Evolutionary conservation across 1,140 invertebrate genomes (phyloP), one percentile per base, ranked within the genome.

Genomic region (Grapholita molesta): DNA sequence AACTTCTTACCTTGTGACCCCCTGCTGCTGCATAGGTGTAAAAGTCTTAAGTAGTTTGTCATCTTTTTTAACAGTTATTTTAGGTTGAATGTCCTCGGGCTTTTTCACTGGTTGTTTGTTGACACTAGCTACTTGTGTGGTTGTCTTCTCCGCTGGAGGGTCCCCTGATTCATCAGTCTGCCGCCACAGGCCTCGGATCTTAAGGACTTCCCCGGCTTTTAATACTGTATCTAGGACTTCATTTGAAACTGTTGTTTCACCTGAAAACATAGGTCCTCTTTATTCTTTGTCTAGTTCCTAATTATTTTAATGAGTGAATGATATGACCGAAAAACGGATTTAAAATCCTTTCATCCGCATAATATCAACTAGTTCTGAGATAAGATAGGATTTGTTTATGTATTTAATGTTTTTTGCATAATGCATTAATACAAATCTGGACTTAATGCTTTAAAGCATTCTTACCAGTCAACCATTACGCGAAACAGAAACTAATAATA

Each of bases 171-270:
- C 86, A 88, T 95, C 91, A 81, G 94, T 88, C 75, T 95, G 92
- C 76, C 94, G 83, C 93, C 95, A 96, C 4, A 96, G 83, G 8
- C 96, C 95, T 42, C 95, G 93, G 8, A 97, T 95, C 78, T 96
- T 95, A 0, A 97, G 80, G 5, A 96, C 94, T 79, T 97, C 96
- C 0, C 96, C 96, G 0, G 96, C 96, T 82, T 95, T 95, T 42
- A 97, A 78, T 1, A 97, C 96, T 67, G 94, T 95, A 76, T 96
- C 95, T 53, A 97, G 82, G 25, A 97, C 95, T 80, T 96, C 96
- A 86, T 97, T 96, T 67, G 95, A 96, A 6, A 97, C 96, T 18
- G 96, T 97, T 25, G 96, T 96, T 91, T 97, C 96, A 2, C 96
- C 96, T 86, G 70, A 33, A 87, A 83, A 67, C 23, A 66, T 18